Base-by-base conservation (phyloP, 2,797 vertebrate genomes). In the Gouania willdenowi region DNA sequence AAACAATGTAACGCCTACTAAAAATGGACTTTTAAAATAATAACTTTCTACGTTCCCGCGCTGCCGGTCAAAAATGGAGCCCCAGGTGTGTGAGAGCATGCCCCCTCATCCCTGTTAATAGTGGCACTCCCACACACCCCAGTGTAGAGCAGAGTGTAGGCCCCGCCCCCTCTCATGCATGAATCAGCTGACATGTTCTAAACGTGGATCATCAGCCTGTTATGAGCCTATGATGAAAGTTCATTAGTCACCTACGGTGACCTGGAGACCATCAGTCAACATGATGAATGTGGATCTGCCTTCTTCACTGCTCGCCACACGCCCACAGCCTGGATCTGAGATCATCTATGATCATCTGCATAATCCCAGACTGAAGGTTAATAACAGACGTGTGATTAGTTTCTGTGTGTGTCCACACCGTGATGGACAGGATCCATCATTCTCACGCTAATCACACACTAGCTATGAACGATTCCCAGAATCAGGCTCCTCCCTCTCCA, bases 171-270 rank as follows among this genome's bases (percentile, higher is more conserved):
- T n/a, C n/a, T n/a, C 84, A 75, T 89, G 91, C 94, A 95, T 98
- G 95, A 92, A 96, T 97, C 95, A 97, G 92, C 89, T 91, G 92
- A 90, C 88, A 93, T 92, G 97, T 95, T 97, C 93, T 95, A 97
- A 94, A 93, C 95, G 98, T 98, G 98, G 94, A 98, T 98, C 95
- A 98, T 94, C 89, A 92, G 93, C 94, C 95, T 94, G 98, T 98
- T 98, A 98, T 94, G 92, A 95, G 93, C 93, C 94, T 97, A 97
- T n/a, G n/a, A 98, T 98, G 96, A 98, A 96, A 98, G 94, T 98
- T 98, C 98, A 98, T 98, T 98, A 98, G 94, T 94, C 95, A 98
- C 92, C 93, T 95, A 96, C 91, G 90, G 90, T 91, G 94, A 97
- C 94, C 94, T 81, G 79, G 90, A 90, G 92, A 94, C 90, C 94